These are phyloP conservation scores for Leucopternis melanops DNA, from an alignment of 2,113 vertebrate species.

Conservation along the genomic window DNA sequence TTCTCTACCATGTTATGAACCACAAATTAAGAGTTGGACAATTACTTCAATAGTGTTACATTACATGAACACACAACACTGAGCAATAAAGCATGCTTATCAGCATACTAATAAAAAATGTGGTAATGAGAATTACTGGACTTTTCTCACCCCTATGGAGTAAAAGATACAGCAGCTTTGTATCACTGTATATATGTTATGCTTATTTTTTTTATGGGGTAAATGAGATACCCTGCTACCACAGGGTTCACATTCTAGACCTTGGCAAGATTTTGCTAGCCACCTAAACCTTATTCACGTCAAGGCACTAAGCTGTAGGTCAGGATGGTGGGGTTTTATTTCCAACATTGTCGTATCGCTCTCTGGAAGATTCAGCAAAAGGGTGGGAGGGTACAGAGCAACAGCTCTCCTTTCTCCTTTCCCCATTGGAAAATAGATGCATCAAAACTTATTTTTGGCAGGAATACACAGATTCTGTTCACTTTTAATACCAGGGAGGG, in stretches of 20 bases:
- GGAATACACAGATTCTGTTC: background rate
- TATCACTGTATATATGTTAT: background rate
- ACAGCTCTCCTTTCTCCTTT: background rate
- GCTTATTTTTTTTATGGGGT: background rate
- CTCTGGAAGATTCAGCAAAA: background rate
- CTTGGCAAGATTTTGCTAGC: background rate
- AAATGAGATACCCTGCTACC: background rate
- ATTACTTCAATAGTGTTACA: background rate
- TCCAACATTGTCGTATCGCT: accelerated
- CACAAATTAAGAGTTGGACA: background rate
- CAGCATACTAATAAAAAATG: background rate
- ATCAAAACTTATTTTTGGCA: background rate
- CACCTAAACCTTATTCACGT: background rate
- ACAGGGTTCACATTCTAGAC: accelerated
- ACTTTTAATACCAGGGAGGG: background rate
- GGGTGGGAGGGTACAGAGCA: background rate
- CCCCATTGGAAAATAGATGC: background rate
- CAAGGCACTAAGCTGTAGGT: background rate
- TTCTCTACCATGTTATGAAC: background rate
- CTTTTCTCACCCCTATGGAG: background rate
- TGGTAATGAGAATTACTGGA: background rate
- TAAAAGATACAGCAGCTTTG: background rate
- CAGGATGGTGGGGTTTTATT: background rate
- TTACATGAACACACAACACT: background rate
- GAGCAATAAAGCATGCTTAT: background rate